Percentiles rank a stretch among this genome's conserved stretches.
phyloP scores from a whole-genome alignment of 2,797 vertebrate species.

The Gallinago solitaria region DNA sequence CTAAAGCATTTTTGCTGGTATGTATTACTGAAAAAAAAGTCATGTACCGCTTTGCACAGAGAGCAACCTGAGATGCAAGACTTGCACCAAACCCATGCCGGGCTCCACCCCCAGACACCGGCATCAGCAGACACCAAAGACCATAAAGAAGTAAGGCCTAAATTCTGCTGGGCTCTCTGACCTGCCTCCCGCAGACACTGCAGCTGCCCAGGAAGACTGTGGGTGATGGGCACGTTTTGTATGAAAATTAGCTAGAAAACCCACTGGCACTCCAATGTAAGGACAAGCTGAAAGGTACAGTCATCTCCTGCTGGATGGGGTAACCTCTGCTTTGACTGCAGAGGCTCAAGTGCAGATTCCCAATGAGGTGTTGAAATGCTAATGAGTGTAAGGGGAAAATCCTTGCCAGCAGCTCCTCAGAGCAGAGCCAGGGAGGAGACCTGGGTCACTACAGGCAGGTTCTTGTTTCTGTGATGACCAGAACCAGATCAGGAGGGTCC shows the following conservation, averaged over 20 bases:
- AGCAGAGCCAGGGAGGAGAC: background rate
- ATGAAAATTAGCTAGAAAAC: background rate
- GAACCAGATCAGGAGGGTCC: background rate
- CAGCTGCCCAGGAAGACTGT: background rate
- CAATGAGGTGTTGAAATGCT: background rate
- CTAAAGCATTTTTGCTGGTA: background rate
- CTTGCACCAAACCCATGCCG: background rate
- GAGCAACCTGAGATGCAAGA: background rate
- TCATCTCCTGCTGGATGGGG: background rate
- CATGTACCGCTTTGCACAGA: fast-evolving
- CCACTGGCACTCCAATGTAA: background rate
- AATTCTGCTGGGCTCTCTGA: background rate
- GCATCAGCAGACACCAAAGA: background rate
- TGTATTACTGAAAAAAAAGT: fast-evolving
- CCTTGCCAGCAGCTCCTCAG: background rate
- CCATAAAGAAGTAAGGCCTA: background rate
- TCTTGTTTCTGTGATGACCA: background rate
- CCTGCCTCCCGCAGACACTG: background rate
- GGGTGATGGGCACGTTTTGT: background rate
- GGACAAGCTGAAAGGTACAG: background rate
- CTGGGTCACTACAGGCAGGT: background rate
- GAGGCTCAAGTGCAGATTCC: background rate
- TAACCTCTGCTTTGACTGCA: background rate
- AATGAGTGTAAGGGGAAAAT: background rate
- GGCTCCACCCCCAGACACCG: background rate